These are phyloP conservation scores for Ceratothoa steindachneri DNA, from an alignment of 2,888 invertebrate species.

Conservation along the genomic window DNA sequence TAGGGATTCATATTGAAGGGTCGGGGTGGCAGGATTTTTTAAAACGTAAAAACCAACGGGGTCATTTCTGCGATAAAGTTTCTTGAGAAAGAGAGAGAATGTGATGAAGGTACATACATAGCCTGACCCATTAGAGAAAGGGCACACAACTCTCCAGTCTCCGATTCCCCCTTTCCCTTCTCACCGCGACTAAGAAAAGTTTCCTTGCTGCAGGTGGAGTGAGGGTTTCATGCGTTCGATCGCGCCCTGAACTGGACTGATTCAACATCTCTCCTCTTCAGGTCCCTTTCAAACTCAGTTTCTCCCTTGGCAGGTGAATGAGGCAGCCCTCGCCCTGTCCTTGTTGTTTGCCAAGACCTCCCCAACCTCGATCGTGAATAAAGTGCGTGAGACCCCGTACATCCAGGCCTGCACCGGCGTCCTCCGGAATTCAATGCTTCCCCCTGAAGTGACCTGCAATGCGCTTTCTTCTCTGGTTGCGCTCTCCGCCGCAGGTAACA, in stretches of 20 bases:
- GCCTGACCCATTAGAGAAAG: no score
- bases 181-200: no score
- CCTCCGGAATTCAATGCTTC: constrained; percentile 20
- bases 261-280: no score
- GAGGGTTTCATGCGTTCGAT: no score
- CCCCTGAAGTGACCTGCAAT: constrained; percentile 43
- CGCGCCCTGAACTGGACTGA: no score
- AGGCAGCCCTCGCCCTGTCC: constrained; percentile 53
- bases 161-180: background rate
- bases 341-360: constrained; percentile 43
- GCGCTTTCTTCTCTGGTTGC: constrained; percentile 40
- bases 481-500: constrained; percentile 20
- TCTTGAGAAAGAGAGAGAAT: no score
- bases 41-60: no score
- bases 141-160: no score
- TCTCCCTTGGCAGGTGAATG: constrained; percentile 51
- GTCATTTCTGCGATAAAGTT: no score
- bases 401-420: constrained; percentile 20
- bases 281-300: no score
- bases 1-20: background rate
- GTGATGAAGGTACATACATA: no score
- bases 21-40: background rate
- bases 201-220: background rate
- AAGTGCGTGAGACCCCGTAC: constrained; percentile 11
- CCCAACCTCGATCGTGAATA: constrained; percentile 15